Conservation (phyloP, 2,888 invertebrate species). For the Candidula unifasciata region DNA sequence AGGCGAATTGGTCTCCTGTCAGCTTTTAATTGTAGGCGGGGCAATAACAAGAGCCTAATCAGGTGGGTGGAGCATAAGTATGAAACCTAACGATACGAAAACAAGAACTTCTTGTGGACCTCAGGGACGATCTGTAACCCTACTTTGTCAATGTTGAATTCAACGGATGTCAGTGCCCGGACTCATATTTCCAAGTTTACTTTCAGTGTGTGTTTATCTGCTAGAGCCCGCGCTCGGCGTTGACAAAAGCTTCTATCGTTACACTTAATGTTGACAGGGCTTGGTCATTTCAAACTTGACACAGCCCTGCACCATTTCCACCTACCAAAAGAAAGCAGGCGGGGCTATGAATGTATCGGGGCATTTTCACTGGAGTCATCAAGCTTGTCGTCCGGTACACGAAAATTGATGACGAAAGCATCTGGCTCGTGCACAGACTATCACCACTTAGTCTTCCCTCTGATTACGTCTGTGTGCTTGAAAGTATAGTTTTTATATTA, state of each 20-base stretch:
- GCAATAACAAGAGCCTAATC: slow-evolving; percentile 10
- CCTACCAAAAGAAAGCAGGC: slow-evolving; percentile 6
- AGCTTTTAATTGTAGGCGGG: slow-evolving; percentile 12
- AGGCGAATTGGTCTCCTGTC: background rate
- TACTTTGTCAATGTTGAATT: background rate
- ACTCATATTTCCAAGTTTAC: background rate
- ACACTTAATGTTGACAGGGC: background rate
- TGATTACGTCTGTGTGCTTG: too few relatives aligned
- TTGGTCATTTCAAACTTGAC: slow-evolving; percentile 20
- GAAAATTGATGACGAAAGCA: background rate
- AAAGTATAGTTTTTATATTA: too few relatives aligned
- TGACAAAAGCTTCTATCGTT: slow-evolving; percentile 31
- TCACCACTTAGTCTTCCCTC: too few relatives aligned
- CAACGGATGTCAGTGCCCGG: slow-evolving; percentile 3
- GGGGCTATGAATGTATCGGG: background rate
- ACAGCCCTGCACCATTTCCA: background rate
- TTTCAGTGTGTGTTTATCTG: background rate
- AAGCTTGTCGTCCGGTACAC: background rate
- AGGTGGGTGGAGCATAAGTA: slow-evolving; percentile 16
- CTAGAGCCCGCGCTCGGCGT: background rate
- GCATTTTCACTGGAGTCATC: background rate
- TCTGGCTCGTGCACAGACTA: background rate
- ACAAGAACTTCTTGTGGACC: background rate
- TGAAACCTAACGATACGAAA: background rate
- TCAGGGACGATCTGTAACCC: background rate